A percentile compares a stretch with the other conserved stretches of the same genome.
These are phyloP conservation scores for Campoletis sonorensis DNA, from an alignment of 1,140 invertebrate genomes.

Conservation along the genomic window DNA sequence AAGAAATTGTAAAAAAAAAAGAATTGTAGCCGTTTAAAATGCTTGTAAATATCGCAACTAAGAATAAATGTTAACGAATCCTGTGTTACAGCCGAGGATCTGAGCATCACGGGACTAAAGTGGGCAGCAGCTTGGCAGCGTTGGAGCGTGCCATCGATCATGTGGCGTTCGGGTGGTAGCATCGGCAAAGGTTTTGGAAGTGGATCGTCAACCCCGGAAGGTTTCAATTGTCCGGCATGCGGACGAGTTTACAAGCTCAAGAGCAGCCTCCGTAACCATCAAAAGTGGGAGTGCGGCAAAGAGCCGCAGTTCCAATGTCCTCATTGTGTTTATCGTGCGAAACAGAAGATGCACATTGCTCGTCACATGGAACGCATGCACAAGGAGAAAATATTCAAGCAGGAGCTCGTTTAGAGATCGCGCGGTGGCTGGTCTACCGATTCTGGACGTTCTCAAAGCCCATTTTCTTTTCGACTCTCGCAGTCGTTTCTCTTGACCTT, in stretches of 20 bases:
- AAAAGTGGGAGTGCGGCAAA: constrained; percentile 92
- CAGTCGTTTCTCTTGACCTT: neutral
- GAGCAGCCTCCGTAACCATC: constrained; percentile 89
- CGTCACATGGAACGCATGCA: constrained; percentile 92
- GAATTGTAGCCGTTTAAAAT: constrained; percentile 20
- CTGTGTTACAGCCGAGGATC: constrained; percentile 79
- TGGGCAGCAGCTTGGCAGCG: constrained; percentile 78
- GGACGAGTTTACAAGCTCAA: constrained; percentile 90
- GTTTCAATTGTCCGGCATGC: constrained; percentile 87
- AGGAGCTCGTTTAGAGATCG: constrained; percentile 68
- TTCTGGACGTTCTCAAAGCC: constrained; percentile 25
- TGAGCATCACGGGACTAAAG: constrained; percentile 83
- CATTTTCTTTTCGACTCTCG: neutral
- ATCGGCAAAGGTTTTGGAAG: constrained; percentile 68
- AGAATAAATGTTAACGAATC: constrained; percentile 62
- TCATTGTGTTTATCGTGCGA: constrained; percentile 88
- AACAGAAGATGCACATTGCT: constrained; percentile 91
- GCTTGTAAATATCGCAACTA: constrained; percentile 51
- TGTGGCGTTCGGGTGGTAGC: constrained; percentile 73
- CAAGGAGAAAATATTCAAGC: constrained; percentile 82
- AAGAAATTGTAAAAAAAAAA: neutral
- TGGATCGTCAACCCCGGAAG: constrained; percentile 72
- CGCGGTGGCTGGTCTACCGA: constrained; percentile 54
- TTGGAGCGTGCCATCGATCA: constrained; percentile 75
- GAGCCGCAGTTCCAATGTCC: constrained; percentile 90